Base-by-base conservation (phyloP, 2,113 vertebrate species). In the Dromaius novaehollandiae region DNA sequence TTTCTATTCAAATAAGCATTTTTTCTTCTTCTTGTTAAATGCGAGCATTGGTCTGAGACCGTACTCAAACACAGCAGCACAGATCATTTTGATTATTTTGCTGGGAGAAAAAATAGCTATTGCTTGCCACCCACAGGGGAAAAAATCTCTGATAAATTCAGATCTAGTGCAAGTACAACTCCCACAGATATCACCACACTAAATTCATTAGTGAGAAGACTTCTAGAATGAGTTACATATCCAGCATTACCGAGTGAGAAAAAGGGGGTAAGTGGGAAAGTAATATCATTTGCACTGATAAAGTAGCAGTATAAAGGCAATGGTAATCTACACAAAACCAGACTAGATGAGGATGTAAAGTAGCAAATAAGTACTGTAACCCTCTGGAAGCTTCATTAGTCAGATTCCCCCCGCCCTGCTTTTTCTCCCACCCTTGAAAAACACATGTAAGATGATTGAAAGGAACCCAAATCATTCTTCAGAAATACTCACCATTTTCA, bases 201-300 rank as follows among this genome's bases (percentile, higher is more conserved):
- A 85, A 92, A 94, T 96, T 85, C 38, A 82, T 90, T 40, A 87
- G 69, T 73, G 93, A 95, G 84, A 95, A 76, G 32, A 51, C 51
- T 86, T 34, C 76, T 71, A 51, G 38, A 60, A 71, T 84, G 64
- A 94, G 38, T 92, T 90, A 88, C 46, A 61, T 34, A 68, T 56
- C 48, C 51, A 75, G 13, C 61, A 83, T 82, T 78, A 75, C 63
- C 86, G 9, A 90, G 8, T 32, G 36, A 92, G 46, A 60, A 93
- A 95, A 93, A 88, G 25, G 9, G n/a, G 38, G 40, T 75, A 86
- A 93, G 38, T 42, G n/a, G 38, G 46, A 88, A 95, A 87, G 22
- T 61, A 88, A 73, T 87, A 60, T 74, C 21, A 60, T 88, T 93
- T 86, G 19, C 61, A 53, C 65, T 73, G 71, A 87, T 76, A 79